Conservation (phyloP, 2,888 invertebrate species). For the Cryptocheilus praepositus region DNA sequence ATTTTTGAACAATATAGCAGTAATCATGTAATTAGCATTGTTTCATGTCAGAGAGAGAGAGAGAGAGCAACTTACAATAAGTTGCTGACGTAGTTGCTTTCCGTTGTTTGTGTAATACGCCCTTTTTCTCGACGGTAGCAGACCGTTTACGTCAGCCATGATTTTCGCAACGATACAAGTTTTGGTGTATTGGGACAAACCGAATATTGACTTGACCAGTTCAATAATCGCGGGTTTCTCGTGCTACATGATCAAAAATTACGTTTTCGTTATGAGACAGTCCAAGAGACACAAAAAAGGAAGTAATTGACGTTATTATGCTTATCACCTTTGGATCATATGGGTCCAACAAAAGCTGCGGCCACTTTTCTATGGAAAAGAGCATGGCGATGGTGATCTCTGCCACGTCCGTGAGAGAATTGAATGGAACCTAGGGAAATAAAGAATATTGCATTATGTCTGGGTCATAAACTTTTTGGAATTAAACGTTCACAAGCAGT, state of each 20-base stretch:
- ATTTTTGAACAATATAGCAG: too few relatives aligned
- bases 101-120: constrained; percentile 67
- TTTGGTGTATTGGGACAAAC: constrained; percentile 73
- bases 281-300: neutral
- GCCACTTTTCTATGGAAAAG: constrained; percentile 77
- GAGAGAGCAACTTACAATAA: constrained; percentile 36
- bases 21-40: too few relatives aligned
- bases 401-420: constrained; percentile 75
- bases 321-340: constrained; percentile 75
- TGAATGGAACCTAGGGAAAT: constrained; percentile 67
- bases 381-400: constrained; percentile 77
- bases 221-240: constrained; percentile 62
- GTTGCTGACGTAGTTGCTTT: constrained; percentile 58
- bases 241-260: constrained; percentile 52
- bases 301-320: neutral
- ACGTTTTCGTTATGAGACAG: neutral
- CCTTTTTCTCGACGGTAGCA: constrained; percentile 67
- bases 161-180: constrained; percentile 68
- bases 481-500: neutral
- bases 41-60: neutral
- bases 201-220: constrained; percentile 67
- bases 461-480: too few relatives aligned
- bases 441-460: neutral
- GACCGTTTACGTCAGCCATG: constrained; percentile 69
- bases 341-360: constrained; percentile 77